Percentiles rank a stretch among this genome's conserved stretches.
These are phyloP conservation scores for Apomyelois bistriatella DNA, from an alignment of 2,888 invertebrate species.

Conservation along the genomic window DNA sequence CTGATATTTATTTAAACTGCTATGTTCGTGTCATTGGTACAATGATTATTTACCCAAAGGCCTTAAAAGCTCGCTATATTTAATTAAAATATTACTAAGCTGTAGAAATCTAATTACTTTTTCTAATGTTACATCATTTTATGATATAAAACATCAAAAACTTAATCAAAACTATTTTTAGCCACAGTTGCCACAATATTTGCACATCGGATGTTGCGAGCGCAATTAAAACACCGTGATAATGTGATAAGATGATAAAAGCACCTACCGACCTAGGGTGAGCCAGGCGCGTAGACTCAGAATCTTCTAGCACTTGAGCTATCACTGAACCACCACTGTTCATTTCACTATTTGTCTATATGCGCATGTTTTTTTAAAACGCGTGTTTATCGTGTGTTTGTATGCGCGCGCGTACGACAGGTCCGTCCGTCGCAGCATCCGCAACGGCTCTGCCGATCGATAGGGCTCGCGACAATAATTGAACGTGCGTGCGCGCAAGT, in stretches of 20 bases:
- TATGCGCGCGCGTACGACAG: slow-evolving; percentile 39
- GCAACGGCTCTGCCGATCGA: slow-evolving; percentile 55
- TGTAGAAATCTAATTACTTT: too few species aligned
- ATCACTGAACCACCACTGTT: slow-evolving; percentile 38
- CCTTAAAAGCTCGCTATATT: too few species aligned
- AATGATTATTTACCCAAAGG: too few species aligned
- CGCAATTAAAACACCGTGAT: slow-evolving; percentile 52
- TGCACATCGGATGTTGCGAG: slow-evolving; percentile 54
- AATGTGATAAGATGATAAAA: slow-evolving; percentile 57
- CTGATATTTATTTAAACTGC: neutral
- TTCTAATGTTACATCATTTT: neutral
- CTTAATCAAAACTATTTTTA: slow-evolving; percentile 2
- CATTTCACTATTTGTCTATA: slow-evolving; percentile 44
- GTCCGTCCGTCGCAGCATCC: slow-evolving; percentile 73
- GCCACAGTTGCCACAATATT: slow-evolving; percentile 32
- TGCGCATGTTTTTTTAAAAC: slow-evolving; percentile 31
- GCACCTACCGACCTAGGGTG: slow-evolving; percentile 71
- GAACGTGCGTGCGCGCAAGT: slow-evolving; percentile 65
- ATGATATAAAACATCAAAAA: neutral
- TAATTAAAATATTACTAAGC: too few species aligned
- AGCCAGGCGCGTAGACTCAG: slow-evolving; percentile 51
- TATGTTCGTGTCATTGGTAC: neutral
- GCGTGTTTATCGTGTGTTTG: slow-evolving; percentile 33
- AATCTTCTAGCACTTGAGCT: slow-evolving; percentile 45
- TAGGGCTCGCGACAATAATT: slow-evolving; percentile 46